Base-by-base conservation (phyloP, 2,113 vertebrate genomes). In the Uria lomvia region DNA sequence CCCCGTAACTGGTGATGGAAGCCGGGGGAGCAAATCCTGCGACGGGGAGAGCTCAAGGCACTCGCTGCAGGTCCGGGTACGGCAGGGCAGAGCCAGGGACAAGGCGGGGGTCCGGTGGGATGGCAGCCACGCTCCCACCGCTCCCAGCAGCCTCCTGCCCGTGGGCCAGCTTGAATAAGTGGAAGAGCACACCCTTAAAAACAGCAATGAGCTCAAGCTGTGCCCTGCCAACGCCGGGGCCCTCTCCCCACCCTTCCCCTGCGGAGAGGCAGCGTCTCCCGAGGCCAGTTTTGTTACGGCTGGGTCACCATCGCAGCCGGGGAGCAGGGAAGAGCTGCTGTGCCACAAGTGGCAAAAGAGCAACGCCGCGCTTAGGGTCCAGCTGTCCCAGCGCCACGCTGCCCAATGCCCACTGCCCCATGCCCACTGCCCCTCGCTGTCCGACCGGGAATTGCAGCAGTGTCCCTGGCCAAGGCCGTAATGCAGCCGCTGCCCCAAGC, bases 121-220 rank as follows among this genome's bases (percentile, higher is more conserved):
- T 45, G 59, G 67, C 67, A 52, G 38, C 36, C 24, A 2, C 8
- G 26, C 62, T 80, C 68, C 66, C 90, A 60, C 34, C 18, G 3
- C 76, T 87, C 77, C 84, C 88, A 43, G 36, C 56, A 78, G 71
- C 60, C 86, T 91, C 75, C 74, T 68, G 71, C 62, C 86, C 68
- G 32, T 14, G 43, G 58, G 49, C 38, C 56, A 52, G 53, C 80
- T 62, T 62, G 10, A 77, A 5, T 59, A 22, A 90, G 50, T 77
- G 78, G 78, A 96, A 95, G 82, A 96, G 62, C 92, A 94, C 92
- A 76, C 63, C 85, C 93, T 77, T 27, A 79, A 76, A 92, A 96
- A 62, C 71, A 97, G 93, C 88, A 93, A 32, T 47, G 94, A 96
- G 93, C 93, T 96, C 95, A 90, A 94, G 56, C 5, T 63, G 58